phyloP scores from a whole-genome alignment of 1,140 invertebrate genomes.

The Drosophila tsacasi region DNA sequence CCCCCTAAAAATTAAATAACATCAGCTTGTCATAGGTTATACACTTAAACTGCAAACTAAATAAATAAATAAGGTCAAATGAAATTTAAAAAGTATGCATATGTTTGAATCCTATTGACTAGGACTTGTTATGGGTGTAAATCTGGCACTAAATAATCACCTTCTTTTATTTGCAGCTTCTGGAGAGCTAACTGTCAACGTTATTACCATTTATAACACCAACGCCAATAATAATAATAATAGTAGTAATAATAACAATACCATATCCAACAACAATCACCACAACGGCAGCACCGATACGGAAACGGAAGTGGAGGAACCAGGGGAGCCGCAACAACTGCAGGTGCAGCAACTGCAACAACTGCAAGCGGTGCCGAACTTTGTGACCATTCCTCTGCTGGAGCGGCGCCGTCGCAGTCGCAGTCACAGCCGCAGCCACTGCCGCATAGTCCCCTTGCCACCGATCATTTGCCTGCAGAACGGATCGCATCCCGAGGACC shows the following conservation, averaged over 20 bases:
- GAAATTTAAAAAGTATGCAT: background rate
- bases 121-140: background rate
- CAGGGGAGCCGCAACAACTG: constrained; percentile 20
- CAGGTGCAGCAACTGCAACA: constrained; percentile 20
- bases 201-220: constrained; percentile 55
- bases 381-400: constrained; percentile 64
- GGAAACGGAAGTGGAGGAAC: constrained; percentile 24
- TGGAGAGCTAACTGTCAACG: constrained; percentile 44
- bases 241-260: constrained; percentile 19
- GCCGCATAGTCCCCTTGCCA: constrained; percentile 61
- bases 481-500: constrained; percentile 60
- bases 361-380: constrained; percentile 29
- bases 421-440: constrained; percentile 70
- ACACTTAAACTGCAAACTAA: background rate
- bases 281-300: constrained; percentile 27
- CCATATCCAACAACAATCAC: constrained; percentile 22
- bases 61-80: background rate
- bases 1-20: too few species aligned
- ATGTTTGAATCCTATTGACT: too few species aligned
- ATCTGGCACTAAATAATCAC: background rate
- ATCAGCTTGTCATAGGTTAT: too few species aligned
- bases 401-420: constrained; percentile 68
- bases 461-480: constrained; percentile 71
- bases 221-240: constrained; percentile 26
- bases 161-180: constrained; percentile 24